Evolutionary conservation across 2,113 vertebrate genomes (phyloP), one percentile per base, ranked within the genome.

Genomic region (Hypanus sabinus): DNA sequence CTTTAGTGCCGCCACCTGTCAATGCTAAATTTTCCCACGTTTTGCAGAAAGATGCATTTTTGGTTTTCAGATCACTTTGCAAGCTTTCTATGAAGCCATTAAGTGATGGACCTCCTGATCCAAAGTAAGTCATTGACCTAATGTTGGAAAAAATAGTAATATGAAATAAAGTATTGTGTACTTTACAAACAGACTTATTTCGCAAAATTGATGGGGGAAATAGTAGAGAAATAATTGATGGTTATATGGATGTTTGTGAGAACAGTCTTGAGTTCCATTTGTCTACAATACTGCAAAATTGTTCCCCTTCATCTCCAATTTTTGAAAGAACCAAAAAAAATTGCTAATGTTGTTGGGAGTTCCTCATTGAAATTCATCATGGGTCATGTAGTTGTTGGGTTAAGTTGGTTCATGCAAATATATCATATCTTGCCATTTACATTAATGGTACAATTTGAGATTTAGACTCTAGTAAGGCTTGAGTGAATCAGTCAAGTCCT

Each of bases 21-120:
- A 95, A 97, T 0, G 95, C 97, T 57, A 97, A 97, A 2, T 99
- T 99, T 96, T 98, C 98, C 27, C 98, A 99, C 94, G 96, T 99
- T 75, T 97, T 99, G 5, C 99, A 99, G 95, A 99, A 99, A 95
- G 99, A 99, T 0, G 98, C 98, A 88, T 99, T 99, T 94, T 97
- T 99, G 36, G 99, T 99, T 94, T 99, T 99, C 95, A 97, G 99
- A 94, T 99, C 98, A 0, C 95, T 99, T 94, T 99, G 99, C 96
- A 99, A 99, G 95, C 98, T 99, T 77, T 99, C 99, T 93, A 99
- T 99, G 98, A 99, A 99, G 36, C 99, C 98, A 0, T 97, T 99
- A 0, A 98, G 98, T n/a, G 98, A 99, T 90, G 98, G 99, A 68
- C 98, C 98, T n/a, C 99, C 98, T 70, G 99, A 99, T 96, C 99